A percentile compares a stretch with the other conserved stretches of the same genome.
phyloP scores from a whole-genome alignment of 2,888 invertebrate species.

The Plebejus anna region DNA sequence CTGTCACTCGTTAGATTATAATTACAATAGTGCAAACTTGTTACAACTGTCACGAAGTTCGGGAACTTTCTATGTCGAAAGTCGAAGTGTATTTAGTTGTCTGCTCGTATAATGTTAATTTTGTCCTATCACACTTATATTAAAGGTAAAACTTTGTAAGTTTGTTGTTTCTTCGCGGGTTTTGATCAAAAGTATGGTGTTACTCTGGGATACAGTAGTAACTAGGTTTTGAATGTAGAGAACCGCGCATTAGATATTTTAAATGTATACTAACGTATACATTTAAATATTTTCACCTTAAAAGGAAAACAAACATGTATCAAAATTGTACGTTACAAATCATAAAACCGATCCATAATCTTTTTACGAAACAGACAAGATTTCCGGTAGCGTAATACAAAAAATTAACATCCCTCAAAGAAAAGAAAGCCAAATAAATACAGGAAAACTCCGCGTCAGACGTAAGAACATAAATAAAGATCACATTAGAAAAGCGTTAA shows the following conservation, averaged over 20 bases:
- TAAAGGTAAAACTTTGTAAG: neutral
- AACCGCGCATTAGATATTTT: no score
- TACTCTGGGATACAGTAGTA: no score
- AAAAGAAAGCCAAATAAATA: conserved; percentile 31
- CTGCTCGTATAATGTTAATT: neutral
- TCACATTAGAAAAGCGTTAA: conserved; percentile 43
- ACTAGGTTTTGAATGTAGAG: no score
- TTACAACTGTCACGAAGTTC: conserved; percentile 43
- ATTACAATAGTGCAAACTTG: conserved; percentile 59
- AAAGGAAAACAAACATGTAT: neutral
- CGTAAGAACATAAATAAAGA: conserved; percentile 39
- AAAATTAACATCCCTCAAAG: conserved; percentile 9
- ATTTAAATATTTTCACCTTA: neutral
- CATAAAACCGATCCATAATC: neutral
- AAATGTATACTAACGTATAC: no score
- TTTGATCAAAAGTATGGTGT: neutral
- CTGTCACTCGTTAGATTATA: conserved; percentile 51
- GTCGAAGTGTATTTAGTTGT: neutral
- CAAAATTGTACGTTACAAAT: neutral
- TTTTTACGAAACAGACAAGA: conserved; percentile 11
- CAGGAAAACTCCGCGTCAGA: conserved; percentile 29
- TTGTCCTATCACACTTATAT: neutral
- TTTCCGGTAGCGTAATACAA: conserved; percentile 10
- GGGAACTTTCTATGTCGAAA: neutral
- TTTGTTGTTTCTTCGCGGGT: neutral